Base-by-base conservation (phyloP, 2,888 invertebrate species). In the Chrysodeixis includens region DNA sequence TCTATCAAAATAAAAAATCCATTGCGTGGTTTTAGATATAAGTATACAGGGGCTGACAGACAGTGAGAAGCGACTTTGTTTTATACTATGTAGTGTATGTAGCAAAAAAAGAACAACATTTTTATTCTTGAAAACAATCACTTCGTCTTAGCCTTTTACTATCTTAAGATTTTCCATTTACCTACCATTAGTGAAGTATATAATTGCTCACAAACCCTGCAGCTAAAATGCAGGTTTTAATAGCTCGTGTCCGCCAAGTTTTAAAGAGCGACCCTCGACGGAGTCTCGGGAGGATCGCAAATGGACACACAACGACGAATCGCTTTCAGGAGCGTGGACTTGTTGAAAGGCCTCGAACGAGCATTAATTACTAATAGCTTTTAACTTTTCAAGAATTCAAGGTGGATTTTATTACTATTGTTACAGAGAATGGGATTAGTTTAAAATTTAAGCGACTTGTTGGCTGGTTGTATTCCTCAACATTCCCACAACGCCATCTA, bases 291-390 rank as follows among this genome's bases (percentile, higher is more conserved):
- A 56, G 62, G 35, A 30, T 60, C 46, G 55, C 62, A 75, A 78
- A 78, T 77, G 66, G 62, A 75, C 62, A 71, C 30, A 71, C 62
- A 68, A 56, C 49, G 54, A 57, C 40, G 62, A 74, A 69, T 56
- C 51, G 68, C 71, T 63, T 57, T 69, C 62, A 59, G 64, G 66
- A 64, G 64, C 60, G 63, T 57, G 56, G 26, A 52, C 66, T 62
- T 65, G 58, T 65, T 70, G 74, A 54, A 68, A 71, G 49, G 65
- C 66, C 58, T 49, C 54, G 49, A 51, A 60, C 60, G 59, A 30
- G 63, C 59, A 78, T 77, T 71, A 65, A 71, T 71, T 74, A 64
- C 61, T n/a, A 58, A 44, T 56, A 32, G 40, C 56, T 53, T 40
- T 26, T 4, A 26, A 26, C 26, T 26, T 26, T 26, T 78, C 57